phyloP scores from a whole-genome alignment of 1,140 invertebrate genomes.

The Cryptotermes secundus region DNA sequence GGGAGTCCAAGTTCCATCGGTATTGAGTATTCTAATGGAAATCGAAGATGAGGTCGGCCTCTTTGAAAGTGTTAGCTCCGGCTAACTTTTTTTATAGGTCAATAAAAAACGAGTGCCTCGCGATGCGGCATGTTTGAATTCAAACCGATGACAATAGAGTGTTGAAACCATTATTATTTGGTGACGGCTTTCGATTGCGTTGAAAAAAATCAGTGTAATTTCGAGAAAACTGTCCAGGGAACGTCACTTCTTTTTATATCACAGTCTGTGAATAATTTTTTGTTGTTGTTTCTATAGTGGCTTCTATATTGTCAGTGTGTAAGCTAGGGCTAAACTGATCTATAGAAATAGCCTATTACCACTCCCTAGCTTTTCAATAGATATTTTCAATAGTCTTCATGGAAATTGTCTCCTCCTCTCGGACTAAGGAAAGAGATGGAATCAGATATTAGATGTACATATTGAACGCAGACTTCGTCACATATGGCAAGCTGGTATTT shows the following conservation, averaged over 20 bases:
- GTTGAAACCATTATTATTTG: conserved; percentile 18
- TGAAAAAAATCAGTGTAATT: background rate
- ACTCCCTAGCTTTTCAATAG: background rate
- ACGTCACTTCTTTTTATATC: background rate
- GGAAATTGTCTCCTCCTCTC: background rate
- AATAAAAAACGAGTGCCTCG: background rate
- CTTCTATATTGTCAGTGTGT: background rate
- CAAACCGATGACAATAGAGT: conserved; percentile 19
- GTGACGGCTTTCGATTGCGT: conserved; percentile 2
- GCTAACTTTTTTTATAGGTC: background rate
- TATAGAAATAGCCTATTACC: conserved; percentile 17
- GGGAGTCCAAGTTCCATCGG: background rate
- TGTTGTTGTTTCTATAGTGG: background rate
- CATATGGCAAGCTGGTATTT: background rate
- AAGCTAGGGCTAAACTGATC: background rate
- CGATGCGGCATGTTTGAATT: conserved; percentile 8
- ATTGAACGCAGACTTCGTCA: background rate
- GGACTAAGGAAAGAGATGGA: background rate
- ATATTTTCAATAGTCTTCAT: background rate
- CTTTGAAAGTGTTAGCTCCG: conserved; percentile 14
- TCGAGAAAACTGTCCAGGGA: background rate
- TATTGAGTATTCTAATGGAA: conserved; percentile 3
- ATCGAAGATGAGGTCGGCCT: background rate
- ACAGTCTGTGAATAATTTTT: background rate
- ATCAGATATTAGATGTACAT: background rate